Conservation (phyloP, 2,888 invertebrate species). For the Clivina fossor region DNA sequence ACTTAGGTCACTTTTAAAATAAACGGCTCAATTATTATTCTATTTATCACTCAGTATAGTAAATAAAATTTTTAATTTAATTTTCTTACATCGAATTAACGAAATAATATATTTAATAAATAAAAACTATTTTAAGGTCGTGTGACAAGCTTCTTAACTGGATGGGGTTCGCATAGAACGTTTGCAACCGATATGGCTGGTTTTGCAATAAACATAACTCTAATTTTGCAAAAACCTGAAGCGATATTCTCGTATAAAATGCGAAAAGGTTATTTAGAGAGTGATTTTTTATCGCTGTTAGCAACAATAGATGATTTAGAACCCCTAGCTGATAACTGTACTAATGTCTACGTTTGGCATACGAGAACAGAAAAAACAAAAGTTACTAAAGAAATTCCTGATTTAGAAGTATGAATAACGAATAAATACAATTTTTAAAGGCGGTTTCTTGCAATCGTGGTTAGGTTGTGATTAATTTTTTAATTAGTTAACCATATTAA, state of each 20-base stretch:
- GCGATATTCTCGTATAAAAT: constrained; percentile 83
- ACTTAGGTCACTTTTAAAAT: no score
- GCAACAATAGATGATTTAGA: constrained; percentile 77
- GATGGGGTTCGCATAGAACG: constrained; percentile 86
- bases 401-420: constrained; percentile 48
- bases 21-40: no score
- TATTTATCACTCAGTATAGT: no score
- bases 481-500: no score
- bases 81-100: no score
- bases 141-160: constrained; percentile 68
- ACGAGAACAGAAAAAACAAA: constrained; percentile 91
- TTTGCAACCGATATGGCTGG: constrained; percentile 99
- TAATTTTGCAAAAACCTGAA: constrained; percentile 70
- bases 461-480: no score
- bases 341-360: constrained; percentile 98
- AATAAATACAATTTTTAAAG: no score
- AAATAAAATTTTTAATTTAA: no score
- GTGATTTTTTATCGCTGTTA: constrained; percentile 76
- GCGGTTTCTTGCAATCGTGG: no score
- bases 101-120: constrained; percentile 35
- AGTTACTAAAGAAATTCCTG: constrained; percentile 66
- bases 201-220: constrained; percentile 81
- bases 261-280: constrained; percentile 87
- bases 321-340: constrained; percentile 87
- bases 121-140: constrained; percentile 50